Evolutionary conservation across 1,140 invertebrate genomes (phyloP).

Genomic region (Nebria ingens): DNA sequence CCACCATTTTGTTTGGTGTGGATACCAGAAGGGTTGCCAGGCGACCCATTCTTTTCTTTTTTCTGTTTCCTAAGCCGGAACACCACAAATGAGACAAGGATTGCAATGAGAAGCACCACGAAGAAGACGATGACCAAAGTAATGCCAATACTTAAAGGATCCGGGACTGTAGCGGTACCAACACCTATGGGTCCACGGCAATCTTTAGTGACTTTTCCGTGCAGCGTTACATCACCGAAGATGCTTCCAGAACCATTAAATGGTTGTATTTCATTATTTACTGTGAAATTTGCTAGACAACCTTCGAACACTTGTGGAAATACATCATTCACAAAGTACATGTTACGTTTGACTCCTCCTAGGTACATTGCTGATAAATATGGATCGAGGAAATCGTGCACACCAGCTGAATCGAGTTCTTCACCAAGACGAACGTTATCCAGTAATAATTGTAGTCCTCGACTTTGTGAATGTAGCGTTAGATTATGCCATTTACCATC

Average conservation of each 20-base stretch:
- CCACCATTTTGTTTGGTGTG: constrained; percentile 57
- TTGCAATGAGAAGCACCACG: constrained; percentile 75
- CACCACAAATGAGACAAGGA: constrained; percentile 79
- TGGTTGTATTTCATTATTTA: constrained; percentile 82
- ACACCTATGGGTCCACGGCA: constrained; percentile 61
- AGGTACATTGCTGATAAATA: constrained; percentile 69
- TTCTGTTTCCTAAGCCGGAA: constrained; percentile 75
- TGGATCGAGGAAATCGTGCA: constrained; percentile 86
- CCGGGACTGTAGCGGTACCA: constrained; percentile 62
- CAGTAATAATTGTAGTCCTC: constrained; percentile 57
- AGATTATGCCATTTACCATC: constrained; percentile 84
- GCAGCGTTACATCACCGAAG: constrained; percentile 53
- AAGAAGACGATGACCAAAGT: constrained; percentile 92
- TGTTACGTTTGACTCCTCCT: constrained; percentile 53
- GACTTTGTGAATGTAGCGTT: constrained; percentile 55
- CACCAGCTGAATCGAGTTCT: constrained; percentile 69
- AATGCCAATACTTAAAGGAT: constrained; percentile 81
- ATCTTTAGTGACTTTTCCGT: constrained; percentile 57
- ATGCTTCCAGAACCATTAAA: constrained; percentile 77
- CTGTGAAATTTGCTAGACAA: constrained; percentile 78
- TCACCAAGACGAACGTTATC: constrained; percentile 65
- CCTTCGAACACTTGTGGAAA: constrained; percentile 62
- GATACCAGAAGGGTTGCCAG: constrained; percentile 43
- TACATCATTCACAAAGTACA: constrained; percentile 42
- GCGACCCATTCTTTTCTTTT: constrained; percentile 62